A percentile compares a stretch with the other conserved stretches of the same genome.
phyloP scores from a whole-genome alignment of 2,797 vertebrate genomes.

The Melanogrammus aeglefinus region DNA sequence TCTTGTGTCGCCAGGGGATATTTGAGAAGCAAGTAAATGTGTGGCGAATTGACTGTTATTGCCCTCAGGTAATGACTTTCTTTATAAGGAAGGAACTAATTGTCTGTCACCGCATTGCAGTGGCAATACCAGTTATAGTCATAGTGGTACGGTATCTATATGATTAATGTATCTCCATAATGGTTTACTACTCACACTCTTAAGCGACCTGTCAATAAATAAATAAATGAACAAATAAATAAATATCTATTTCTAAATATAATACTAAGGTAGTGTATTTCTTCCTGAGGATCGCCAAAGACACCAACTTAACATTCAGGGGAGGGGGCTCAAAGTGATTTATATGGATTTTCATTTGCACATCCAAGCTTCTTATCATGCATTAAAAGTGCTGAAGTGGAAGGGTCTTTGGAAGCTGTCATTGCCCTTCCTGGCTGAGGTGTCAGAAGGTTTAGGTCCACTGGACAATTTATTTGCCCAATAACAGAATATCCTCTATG shows the following conservation, averaged over 20 bases:
- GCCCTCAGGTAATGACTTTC: background rate
- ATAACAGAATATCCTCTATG: slow-evolving; percentile 34
- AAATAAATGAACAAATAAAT: slow-evolving; percentile 25
- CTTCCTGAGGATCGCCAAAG: slow-evolving; percentile 40
- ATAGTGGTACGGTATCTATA: slow-evolving; percentile 11
- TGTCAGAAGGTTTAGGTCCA: slow-evolving; percentile 38
- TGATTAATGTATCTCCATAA: slow-evolving; percentile 15
- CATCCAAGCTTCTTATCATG: slow-evolving; percentile 50
- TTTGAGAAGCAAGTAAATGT: slow-evolving; percentile 29
- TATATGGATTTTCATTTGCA: slow-evolving; percentile 65
- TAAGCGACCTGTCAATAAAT: slow-evolving; percentile 28
- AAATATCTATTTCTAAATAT: slow-evolving; percentile 45
- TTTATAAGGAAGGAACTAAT: background rate
- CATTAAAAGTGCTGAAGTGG: slow-evolving; percentile 57
- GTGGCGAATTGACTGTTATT: slow-evolving; percentile 31
- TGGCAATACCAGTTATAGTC: background rate
- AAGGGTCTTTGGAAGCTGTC: slow-evolving; percentile 53
- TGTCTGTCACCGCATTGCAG: background rate
- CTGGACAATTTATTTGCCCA: slow-evolving; percentile 53
- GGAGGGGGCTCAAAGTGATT: slow-evolving; percentile 47
- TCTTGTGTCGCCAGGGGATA: slow-evolving; percentile 26
- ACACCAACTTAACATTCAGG: slow-evolving; percentile 38
- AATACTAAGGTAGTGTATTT: slow-evolving; percentile 33
- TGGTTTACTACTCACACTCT: slow-evolving; percentile 13
- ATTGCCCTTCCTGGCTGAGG: slow-evolving; percentile 43